Base-by-base conservation (phyloP, 2,888 invertebrate genomes). In the Cloeon dipterum region DNA sequence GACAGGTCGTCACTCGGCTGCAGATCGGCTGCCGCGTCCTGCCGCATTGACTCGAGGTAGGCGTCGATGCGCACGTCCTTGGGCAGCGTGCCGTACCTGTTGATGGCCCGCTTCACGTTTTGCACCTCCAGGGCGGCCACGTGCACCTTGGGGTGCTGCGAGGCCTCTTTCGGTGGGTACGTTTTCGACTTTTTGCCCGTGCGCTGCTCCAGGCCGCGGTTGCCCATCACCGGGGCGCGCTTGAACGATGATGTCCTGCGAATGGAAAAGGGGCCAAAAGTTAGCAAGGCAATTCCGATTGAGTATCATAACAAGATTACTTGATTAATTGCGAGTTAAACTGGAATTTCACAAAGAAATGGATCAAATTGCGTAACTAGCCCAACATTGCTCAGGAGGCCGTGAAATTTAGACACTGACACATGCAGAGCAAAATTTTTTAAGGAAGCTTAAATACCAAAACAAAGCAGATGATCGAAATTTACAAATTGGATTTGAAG, bases 11-110 rank as follows among this genome's bases (percentile, higher is more conserved):
- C 34, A 10, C 19, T 21, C 18, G 25, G 18, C 16, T 33, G 26
- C 14, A 38, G 33, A 13, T 38, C 34, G 39, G 26, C 40, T 41
- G 49, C 41, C 35, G 47, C 7, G 44, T 44, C 20, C 52, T 85
- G 81, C 32, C 85, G 70, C 50, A 96, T 64, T 4, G 91, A 91
- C 57, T 94, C 93, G 38, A 96, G 61, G 58, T 88, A 96, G 5
- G 93, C 94, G 20, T 93, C 93, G 47, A 96, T 94, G 44, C 94
- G 69, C 8, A 89, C 89, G 34, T 83, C 91, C 59, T 94, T 96
- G 0, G 96, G 96, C 50, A 96, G 62, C 8, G 96, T 96, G 14
- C 96, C 96, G 55, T 93, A 94, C 19, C 91, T 70, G 58, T 86
- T 91, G 45, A 86, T 86, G 33, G 89, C 89, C 45, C 86, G 74